Evolutionary conservation across 2,888 invertebrate genomes (phyloP).

Genomic region (Diaphora mendica): DNA sequence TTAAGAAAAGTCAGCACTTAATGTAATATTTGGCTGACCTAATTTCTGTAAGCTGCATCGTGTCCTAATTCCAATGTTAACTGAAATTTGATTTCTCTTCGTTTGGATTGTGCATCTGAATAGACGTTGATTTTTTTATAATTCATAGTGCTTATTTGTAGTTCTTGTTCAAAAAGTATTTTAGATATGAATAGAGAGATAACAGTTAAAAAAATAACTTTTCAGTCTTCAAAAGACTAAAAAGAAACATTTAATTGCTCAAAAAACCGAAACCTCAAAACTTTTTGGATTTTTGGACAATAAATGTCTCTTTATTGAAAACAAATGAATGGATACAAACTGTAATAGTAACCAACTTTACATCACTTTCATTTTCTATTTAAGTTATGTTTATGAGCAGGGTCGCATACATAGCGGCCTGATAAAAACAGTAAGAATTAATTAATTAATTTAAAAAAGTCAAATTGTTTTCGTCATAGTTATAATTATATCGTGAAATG

Average conservation of each 20-base stretch:
- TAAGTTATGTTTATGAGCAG: no score
- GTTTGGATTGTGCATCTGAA: slow-evolving; percentile 35
- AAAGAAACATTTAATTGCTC: neutral
- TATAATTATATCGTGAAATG: neutral
- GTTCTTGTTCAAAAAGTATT: slow-evolving; percentile 2
- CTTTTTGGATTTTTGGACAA: no score
- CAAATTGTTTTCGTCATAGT: no score
- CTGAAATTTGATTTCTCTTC: slow-evolving; percentile 56
- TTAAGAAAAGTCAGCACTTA: slow-evolving; percentile 49
- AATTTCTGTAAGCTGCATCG: slow-evolving; percentile 77
- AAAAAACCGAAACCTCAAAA: no score
- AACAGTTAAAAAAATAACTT: neutral
- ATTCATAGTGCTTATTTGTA: neutral
- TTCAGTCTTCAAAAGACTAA: neutral
- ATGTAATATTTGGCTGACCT: slow-evolving; percentile 73
- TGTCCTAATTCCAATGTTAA: slow-evolving; percentile 70
- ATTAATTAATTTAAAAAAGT: no score
- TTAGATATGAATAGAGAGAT: neutral
- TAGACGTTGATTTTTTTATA: slow-evolving; percentile 17
- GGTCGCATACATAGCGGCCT: neutral
- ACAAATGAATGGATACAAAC: no score
- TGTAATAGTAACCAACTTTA: no score
- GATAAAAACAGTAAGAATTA: neutral
- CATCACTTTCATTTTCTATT: no score
- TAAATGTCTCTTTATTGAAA: no score